Percentiles rank a stretch among this genome's conserved stretches.
phyloP scores from a whole-genome alignment of 1,140 invertebrate species.

The Magallana angulata region DNA sequence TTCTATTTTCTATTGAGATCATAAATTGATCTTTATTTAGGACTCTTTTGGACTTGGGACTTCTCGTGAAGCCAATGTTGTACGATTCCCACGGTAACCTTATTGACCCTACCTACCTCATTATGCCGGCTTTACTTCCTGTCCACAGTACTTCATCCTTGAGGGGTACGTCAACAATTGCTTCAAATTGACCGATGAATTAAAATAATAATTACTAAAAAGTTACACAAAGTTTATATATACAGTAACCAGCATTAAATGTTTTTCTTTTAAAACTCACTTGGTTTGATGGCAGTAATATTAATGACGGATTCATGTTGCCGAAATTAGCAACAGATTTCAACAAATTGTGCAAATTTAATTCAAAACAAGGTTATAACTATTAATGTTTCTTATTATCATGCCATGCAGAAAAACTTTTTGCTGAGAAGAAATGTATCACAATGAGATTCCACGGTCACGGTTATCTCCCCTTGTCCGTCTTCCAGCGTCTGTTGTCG shows the following conservation, averaged over 20 bases:
- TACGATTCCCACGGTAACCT: neutral
- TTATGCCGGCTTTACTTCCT: neutral
- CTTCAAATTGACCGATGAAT: no score
- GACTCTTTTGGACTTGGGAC: neutral
- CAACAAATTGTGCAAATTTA: no score
- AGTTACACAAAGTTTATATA: no score
- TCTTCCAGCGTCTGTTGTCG: neutral
- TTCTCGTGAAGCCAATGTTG: neutral
- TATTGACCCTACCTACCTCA: neutral
- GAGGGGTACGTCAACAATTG: neutral
- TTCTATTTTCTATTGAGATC: no score
- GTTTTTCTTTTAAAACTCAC: no score
- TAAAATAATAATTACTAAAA: no score
- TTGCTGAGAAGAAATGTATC: conserved; percentile 24
- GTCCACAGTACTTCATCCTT: neutral
- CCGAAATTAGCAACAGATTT: no score
- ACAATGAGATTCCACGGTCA: neutral
- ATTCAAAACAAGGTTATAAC: no score
- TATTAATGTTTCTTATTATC: neutral
- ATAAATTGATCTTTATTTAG: neutral
- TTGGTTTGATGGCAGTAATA: no score
- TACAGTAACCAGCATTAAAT: no score
- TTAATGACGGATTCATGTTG: no score
- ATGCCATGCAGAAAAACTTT: neutral
- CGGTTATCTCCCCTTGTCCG: neutral